Evolutionary conservation across 2,113 vertebrate genomes (phyloP).

Genomic region (Tauraco erythrolophus): DNA sequence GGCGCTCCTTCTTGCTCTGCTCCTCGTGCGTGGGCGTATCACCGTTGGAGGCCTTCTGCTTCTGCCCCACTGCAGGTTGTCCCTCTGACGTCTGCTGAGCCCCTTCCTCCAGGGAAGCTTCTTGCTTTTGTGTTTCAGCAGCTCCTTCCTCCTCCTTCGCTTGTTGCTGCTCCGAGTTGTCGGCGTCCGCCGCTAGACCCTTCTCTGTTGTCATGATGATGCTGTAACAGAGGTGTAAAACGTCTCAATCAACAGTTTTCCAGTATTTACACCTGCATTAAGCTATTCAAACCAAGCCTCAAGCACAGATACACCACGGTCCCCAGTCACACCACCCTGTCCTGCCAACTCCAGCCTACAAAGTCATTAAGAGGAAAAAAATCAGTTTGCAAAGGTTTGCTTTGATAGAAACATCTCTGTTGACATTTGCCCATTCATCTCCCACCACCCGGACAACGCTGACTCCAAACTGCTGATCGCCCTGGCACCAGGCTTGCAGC

Average conservation of each 20-base stretch:
- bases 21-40: constrained; percentile 78
- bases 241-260: background rate
- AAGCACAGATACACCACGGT: background rate
- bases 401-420: background rate
- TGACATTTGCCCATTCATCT: fast-evolving
- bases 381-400: background rate
- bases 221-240: constrained; percentile 62
- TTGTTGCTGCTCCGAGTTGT: constrained; percentile 73
- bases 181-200: constrained; percentile 74
- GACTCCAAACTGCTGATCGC: background rate
- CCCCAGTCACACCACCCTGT: background rate
- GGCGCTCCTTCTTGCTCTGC: constrained; percentile 78
- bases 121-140: constrained; percentile 60
- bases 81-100: constrained; percentile 9
- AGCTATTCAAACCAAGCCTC: background rate
- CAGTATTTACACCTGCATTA: too few relatives aligned
- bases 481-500: background rate
- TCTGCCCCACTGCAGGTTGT: constrained; percentile 47
- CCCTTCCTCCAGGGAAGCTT: constrained; percentile 55
- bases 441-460: fast-evolving
- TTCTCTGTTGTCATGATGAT: constrained; percentile 96
- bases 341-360: background rate
- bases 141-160: constrained; percentile 77
- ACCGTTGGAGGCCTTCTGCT: constrained; percentile 72
- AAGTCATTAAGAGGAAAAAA: background rate